These are phyloP conservation scores for Drymodes brunneopygia DNA, from an alignment of 2,113 vertebrate genomes.

Conservation along the genomic window DNA sequence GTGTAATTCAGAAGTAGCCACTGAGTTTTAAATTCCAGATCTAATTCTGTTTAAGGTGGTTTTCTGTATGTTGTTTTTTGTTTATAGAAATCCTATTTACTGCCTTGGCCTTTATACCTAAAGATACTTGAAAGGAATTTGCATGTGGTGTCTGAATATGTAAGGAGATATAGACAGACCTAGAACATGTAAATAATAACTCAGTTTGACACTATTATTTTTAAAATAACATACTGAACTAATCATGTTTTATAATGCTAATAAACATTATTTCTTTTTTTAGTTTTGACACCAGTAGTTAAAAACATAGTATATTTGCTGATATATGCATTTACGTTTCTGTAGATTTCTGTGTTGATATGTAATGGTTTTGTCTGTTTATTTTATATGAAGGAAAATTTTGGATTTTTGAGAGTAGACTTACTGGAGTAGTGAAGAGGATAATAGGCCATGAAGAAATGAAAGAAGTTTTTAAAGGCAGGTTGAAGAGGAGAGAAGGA, in stretches of 20 bases:
- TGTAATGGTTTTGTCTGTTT: not conserved
- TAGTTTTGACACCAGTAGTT: not conserved
- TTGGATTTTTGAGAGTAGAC: not conserved
- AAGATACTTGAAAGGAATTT: not conserved
- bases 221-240: not conserved
- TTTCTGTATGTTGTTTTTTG: not conserved
- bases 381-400: not conserved
- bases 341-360: not conserved
- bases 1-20: not conserved
- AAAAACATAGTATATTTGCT: not conserved
- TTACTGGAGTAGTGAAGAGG: not conserved
- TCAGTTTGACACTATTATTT: not conserved
- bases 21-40: not conserved
- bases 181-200: not conserved
- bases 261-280: not conserved
- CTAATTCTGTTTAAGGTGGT: not conserved
- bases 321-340: not conserved
- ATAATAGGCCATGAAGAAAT: not conserved
- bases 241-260: not conserved
- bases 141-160: not conserved
- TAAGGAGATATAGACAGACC: not conserved
- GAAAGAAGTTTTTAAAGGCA: not conserved
- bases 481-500: not conserved
- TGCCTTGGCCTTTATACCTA: not conserved
- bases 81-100: not conserved